These are phyloP conservation scores for Troglohyphantes excavatus DNA, from an alignment of 2,888 invertebrate species.

Conservation along the genomic window DNA sequence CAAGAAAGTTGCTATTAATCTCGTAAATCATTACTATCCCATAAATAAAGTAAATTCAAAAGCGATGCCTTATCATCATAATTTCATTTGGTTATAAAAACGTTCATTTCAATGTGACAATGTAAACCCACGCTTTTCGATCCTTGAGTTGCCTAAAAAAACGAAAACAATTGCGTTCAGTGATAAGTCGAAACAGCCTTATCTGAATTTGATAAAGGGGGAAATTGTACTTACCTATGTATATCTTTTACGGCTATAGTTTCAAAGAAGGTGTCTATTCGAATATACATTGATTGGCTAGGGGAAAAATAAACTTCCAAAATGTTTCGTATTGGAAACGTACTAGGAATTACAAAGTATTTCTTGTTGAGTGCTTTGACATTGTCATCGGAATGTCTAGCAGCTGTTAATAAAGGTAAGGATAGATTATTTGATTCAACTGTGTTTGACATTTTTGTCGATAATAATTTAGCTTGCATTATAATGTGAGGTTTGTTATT, in stretches of 20 bases:
- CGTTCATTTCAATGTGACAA: background rate
- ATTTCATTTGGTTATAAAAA: background rate
- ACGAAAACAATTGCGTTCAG: background rate
- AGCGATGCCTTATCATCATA: background rate
- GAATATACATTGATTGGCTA: background rate
- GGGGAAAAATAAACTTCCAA: background rate
- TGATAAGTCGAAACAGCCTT: conserved; percentile 25
- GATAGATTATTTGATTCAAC: background rate
- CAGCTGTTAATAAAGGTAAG: conserved; percentile 39
- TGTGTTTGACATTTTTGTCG: background rate
- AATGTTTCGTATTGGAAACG: conserved; percentile 16
- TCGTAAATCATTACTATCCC: too few species aligned
- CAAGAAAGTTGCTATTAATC: too few species aligned
- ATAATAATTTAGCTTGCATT: too few species aligned
- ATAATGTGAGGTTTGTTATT: too few species aligned
- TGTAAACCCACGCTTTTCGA: conserved; percentile 30
- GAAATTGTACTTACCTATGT: conserved; percentile 1
- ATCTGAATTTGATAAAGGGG: conserved; percentile 41
- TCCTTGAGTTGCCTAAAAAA: conserved; percentile 3
- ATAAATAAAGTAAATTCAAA: background rate
- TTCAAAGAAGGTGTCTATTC: conserved; percentile 14
- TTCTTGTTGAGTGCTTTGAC: background rate
- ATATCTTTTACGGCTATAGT: conserved; percentile 10
- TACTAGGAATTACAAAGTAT: background rate
- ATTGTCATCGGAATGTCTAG: conserved; percentile 16